phyloP scores from a whole-genome alignment of 2,113 vertebrate species.

The Jacana jacana region DNA sequence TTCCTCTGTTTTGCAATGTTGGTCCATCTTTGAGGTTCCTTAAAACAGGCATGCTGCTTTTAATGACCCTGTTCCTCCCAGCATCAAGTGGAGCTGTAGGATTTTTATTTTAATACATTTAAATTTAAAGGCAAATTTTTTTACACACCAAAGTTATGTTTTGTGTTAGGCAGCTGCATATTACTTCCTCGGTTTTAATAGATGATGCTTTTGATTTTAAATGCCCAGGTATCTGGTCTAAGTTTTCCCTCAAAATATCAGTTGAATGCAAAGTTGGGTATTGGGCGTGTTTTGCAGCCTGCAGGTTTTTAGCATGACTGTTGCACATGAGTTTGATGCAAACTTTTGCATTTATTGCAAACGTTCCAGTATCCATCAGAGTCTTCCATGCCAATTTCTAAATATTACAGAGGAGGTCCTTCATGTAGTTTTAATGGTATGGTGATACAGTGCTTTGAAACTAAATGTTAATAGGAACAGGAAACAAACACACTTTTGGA shows the following conservation, averaged over 20 bases:
- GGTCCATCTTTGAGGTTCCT: background rate
- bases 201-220: background rate
- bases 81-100: background rate
- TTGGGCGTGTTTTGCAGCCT: background rate
- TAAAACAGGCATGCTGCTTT: background rate
- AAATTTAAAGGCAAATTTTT: background rate
- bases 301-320: background rate
- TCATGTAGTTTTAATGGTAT: background rate
- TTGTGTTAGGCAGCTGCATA: background rate
- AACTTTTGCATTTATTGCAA: background rate
- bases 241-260: background rate
- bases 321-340: background rate
- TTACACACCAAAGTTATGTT: background rate
- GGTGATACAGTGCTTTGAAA: background rate
- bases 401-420: background rate
- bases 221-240: background rate
- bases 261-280: background rate
- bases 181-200: background rate
- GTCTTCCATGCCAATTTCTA: background rate
- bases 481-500: background rate
- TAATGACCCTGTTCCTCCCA: rapidly evolving
- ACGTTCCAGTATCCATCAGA: background rate
- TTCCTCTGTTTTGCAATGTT: background rate
- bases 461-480: background rate
- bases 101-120: background rate